A percentile compares a stretch with the other conserved stretches of the same genome.
Conservation (phyloP, 2,113 vertebrate species). For the Vulpes lagopus region DNA sequence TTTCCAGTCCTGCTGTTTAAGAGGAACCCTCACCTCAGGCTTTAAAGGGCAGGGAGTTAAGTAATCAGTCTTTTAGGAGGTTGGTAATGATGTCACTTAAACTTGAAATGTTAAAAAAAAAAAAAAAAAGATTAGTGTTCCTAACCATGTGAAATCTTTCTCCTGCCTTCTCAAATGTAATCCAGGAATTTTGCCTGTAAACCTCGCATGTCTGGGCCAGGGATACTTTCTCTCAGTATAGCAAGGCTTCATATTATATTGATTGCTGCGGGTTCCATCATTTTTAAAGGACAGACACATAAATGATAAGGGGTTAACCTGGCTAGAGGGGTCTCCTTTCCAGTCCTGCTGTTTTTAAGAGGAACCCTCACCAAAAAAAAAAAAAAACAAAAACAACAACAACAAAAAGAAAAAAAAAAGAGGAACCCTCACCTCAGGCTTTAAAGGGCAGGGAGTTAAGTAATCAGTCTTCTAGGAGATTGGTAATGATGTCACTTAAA, state of each 20-base stretch:
- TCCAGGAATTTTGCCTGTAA: constrained; percentile 79
- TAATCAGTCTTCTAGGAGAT: constrained; percentile 59
- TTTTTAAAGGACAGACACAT: too few relatives aligned
- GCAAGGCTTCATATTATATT: constrained; percentile 42
- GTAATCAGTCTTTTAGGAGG: constrained; percentile 60
- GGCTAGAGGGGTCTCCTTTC: constrained; percentile 47
- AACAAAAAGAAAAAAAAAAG: neutral
- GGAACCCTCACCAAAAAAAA: too few relatives aligned
- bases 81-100: constrained; percentile 71
- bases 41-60: constrained; percentile 48
- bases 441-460: constrained; percentile 57
- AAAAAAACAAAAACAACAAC: too few relatives aligned
- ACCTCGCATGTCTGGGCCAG: constrained; percentile 58
- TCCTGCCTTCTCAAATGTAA: constrained; percentile 68
- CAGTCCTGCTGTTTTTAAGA: neutral
- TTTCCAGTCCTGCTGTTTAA: constrained; percentile 47
- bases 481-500: constrained; percentile 71
- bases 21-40: constrained; percentile 2
- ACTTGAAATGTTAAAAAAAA: constrained; percentile 75
- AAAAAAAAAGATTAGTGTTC: constrained; percentile 67
- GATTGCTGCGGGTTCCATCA: too few relatives aligned
- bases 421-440: neutral
- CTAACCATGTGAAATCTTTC: constrained; percentile 60
- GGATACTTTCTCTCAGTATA: constrained; percentile 72
- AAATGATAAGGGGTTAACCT: neutral